Conservation (phyloP, 2,113 vertebrate species). For the Plecturocebus donacophilus region DNA sequence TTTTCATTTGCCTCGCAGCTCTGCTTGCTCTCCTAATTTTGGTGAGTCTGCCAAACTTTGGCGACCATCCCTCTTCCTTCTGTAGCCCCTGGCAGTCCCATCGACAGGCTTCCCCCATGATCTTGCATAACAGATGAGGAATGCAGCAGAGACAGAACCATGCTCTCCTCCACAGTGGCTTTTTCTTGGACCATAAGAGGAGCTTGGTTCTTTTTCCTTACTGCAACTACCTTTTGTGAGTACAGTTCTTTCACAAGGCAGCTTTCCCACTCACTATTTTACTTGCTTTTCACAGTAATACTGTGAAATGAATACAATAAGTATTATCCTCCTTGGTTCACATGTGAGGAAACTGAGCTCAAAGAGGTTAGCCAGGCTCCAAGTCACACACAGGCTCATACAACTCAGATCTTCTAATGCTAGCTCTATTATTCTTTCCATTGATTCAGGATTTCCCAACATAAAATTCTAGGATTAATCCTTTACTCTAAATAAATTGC, state of each 20-base stretch:
- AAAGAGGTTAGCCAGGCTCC: background rate
- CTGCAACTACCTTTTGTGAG: background rate
- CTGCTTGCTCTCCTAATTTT: background rate
- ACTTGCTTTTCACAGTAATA: background rate
- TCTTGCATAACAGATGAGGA: background rate
- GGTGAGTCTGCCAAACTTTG: background rate
- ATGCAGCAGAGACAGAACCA: background rate
- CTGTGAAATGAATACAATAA: background rate
- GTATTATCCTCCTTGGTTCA: background rate
- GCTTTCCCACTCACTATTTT: background rate
- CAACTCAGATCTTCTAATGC: background rate
- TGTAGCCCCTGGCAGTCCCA: background rate
- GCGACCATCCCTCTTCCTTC: background rate
- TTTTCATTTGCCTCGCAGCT: background rate
- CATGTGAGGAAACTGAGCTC: background rate
- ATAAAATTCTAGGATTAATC: background rate
- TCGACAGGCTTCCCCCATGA: background rate
- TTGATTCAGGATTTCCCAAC: background rate
- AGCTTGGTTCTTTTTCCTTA: background rate
- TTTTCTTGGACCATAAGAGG: background rate
- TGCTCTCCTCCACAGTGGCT: background rate
- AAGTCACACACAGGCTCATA: background rate
- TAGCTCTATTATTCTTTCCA: background rate
- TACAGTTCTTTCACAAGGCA: background rate
- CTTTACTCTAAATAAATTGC: background rate